These are phyloP conservation scores for Pteronotus mesoamericanus DNA, from an alignment of 2,797 vertebrate species.

Conservation along the genomic window DNA sequence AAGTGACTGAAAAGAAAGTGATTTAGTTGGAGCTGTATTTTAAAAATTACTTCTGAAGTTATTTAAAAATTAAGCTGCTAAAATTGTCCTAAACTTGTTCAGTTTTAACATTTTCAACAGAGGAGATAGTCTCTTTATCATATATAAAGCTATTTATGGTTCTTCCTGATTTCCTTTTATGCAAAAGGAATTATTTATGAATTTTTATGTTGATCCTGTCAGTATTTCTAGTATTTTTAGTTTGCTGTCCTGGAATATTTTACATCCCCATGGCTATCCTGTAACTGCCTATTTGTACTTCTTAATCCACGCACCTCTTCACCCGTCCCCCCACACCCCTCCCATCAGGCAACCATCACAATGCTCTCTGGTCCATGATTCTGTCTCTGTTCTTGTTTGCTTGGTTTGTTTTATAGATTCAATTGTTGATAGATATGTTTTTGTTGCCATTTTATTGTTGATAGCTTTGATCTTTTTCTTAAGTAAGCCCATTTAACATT, in stretches of 20 bases:
- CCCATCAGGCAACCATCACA: too few relatives aligned
- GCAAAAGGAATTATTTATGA: background rate
- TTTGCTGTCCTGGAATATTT: background rate
- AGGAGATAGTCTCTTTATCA: background rate
- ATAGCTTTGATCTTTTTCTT: too few relatives aligned
- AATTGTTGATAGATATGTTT: too few relatives aligned
- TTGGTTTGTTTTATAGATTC: too few relatives aligned
- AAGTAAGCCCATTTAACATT: too few relatives aligned
- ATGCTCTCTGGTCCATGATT: too few relatives aligned
- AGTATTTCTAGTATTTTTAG: constrained; percentile 3
- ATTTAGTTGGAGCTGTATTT: background rate
- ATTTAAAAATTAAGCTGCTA: constrained; percentile 15
- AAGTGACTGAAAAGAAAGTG: background rate
- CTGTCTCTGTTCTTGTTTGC: too few relatives aligned
- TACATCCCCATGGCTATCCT: too few relatives aligned
- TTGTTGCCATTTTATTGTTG: too few relatives aligned
- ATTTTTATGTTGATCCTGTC: background rate
- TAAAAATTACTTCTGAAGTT: background rate
- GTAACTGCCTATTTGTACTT: too few relatives aligned
- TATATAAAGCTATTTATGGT: background rate
- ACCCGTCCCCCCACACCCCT: too few relatives aligned
- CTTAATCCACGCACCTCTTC: too few relatives aligned
- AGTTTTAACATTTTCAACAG: background rate
- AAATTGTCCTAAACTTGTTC: background rate
- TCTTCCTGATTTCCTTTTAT: background rate